These are phyloP conservation scores for Procapra przewalskii DNA, from an alignment of 2,113 vertebrate species.

Conservation along the genomic window DNA sequence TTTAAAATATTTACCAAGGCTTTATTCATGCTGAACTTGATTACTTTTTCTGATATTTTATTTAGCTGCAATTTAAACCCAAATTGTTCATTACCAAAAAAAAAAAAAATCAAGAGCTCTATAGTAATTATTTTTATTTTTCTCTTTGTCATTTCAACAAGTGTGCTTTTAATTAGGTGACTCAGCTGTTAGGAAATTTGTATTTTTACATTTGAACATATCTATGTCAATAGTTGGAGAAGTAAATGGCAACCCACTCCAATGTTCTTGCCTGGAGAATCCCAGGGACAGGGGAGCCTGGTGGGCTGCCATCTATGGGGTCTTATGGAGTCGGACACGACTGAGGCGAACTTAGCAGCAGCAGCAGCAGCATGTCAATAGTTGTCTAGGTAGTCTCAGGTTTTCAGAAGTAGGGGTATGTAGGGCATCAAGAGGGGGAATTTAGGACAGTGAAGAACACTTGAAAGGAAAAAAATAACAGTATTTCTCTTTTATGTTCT, in stretches of 20 bases:
- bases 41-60: not conserved
- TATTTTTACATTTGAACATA: not conserved
- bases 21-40: not conserved
- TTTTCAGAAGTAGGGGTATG: not conserved
- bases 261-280: too few relatives aligned
- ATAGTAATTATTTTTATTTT: not conserved
- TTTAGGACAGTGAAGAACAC: not conserved
- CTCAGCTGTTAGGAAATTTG: not conserved
- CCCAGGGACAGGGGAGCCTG: too few relatives aligned
- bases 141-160: not conserved
- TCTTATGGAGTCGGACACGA: too few relatives aligned
- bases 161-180: not conserved
- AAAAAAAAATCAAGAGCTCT: not conserved
- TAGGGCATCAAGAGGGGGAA: not conserved
- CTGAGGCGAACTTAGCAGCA: too few relatives aligned
- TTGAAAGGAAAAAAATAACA: not conserved
- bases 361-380: not conserved
- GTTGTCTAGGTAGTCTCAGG: not conserved
- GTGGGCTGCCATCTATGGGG: too few relatives aligned
- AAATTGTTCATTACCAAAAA: not conserved
- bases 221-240: not conserved
- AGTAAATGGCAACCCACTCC: too few relatives aligned
- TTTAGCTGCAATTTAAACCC: not conserved
- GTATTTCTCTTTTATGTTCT: not conserved
- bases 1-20: not conserved